Evolutionary conservation across 1,140 invertebrate species (phyloP).

Genomic region (Drosophila baimaii): DNA sequence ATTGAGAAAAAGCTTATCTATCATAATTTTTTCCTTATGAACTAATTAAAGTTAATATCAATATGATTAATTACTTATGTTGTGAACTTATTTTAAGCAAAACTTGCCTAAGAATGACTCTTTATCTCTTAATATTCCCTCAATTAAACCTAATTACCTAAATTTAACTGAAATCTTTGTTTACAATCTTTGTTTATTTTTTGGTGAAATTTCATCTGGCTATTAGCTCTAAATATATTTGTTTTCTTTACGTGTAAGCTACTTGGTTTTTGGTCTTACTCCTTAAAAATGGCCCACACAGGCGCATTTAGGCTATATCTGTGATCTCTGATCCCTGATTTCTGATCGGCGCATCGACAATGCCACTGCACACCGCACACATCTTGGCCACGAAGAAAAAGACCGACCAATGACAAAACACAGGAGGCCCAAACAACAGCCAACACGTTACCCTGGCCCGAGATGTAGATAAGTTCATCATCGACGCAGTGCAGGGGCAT

Average conservation of each 20-base stretch:
- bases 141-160: background rate
- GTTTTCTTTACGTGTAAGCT: conserved; percentile 32
- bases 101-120: background rate
- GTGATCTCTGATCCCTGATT: conserved; percentile 15
- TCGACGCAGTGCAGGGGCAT: conserved; percentile 31
- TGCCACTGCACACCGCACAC: conserved; percentile 59
- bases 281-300: conserved; percentile 52
- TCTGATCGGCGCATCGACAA: conserved; percentile 21
- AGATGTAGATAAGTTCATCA: conserved; percentile 80
- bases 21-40: too few relatives aligned
- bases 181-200: background rate
- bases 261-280: conserved; percentile 14
- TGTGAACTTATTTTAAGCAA: background rate
- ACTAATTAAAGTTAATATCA: too few relatives aligned
- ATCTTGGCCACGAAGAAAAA: background rate
- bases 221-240: conserved; percentile 22
- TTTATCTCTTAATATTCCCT: background rate
- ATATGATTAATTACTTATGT: too few relatives aligned
- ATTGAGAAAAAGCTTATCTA: too few relatives aligned
- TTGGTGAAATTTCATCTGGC: background rate
- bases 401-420: conserved; percentile 49
- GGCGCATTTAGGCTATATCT: conserved; percentile 31
- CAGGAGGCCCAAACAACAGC: conserved; percentile 34
- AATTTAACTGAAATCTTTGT: background rate
- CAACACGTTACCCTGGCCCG: conserved; percentile 55